Evolutionary conservation across 2,797 vertebrate species (phyloP).

Genomic region (Apogon talboti): DNA sequence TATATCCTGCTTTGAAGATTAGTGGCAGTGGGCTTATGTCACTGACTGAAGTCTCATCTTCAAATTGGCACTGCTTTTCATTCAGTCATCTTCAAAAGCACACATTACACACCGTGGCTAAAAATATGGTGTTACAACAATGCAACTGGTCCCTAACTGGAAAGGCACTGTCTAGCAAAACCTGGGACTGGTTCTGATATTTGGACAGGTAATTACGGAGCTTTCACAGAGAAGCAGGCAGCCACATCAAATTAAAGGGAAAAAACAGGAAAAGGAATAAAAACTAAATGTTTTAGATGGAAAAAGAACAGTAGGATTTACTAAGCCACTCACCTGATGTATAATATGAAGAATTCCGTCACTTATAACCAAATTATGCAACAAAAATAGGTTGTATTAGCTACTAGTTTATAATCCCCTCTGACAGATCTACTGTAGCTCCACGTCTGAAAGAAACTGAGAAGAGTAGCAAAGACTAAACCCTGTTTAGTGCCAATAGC

Average conservation of each 20-base stretch:
- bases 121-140: conserved; percentile 57
- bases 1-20: conserved; percentile 75
- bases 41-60: conserved; percentile 71
- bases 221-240: conserved; percentile 20
- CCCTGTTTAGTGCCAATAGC: neutral
- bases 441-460: neutral
- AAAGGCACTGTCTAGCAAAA: conserved; percentile 17
- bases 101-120: conserved; percentile 60
- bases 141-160: conserved; percentile 46
- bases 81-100: conserved; percentile 72
- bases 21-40: conserved; percentile 63
- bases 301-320: neutral
- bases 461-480: neutral
- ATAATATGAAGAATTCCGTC: neutral
- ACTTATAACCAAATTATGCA: neutral
- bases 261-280: neutral
- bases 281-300: conserved; percentile 4
- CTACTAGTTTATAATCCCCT: neutral
- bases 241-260: conserved; percentile 1
- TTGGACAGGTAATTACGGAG: conserved; percentile 48
- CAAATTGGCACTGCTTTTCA: conserved; percentile 65
- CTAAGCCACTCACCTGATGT: neutral
- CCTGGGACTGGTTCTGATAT: conserved; percentile 31
- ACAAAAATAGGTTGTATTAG: neutral
- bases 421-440: neutral